These are phyloP conservation scores for Lithobates sylvaticus DNA, from an alignment of 2,797 vertebrate genomes.

Conservation along the genomic window DNA sequence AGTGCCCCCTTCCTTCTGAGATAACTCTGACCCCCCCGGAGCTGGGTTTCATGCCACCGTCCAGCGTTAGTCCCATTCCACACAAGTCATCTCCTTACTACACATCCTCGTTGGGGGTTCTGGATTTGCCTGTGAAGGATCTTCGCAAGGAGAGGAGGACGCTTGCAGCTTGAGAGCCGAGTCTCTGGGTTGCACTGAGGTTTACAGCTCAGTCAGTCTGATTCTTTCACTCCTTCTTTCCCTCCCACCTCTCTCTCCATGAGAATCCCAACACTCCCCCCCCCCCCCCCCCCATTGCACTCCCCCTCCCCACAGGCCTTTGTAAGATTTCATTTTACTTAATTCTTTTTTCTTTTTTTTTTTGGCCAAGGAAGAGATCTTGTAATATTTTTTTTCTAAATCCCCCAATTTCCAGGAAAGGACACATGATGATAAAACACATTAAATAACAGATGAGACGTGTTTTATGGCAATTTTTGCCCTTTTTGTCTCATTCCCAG, in stretches of 20 bases:
- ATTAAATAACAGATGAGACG: neutral
- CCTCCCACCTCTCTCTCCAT: slow-evolving; percentile 18
- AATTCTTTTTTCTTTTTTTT: neutral
- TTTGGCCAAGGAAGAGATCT: neutral
- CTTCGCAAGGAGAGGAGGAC: neutral
- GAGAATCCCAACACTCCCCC: slow-evolving; percentile 31
- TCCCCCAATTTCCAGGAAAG: neutral
- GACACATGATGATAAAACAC: neutral
- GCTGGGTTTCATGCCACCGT: slow-evolving; percentile 8
- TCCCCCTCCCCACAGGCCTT: slow-evolving; percentile 19
- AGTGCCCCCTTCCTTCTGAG: neutral
- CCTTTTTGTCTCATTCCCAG: too few species aligned
- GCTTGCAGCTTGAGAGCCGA: neutral
- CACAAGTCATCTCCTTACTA: neutral
- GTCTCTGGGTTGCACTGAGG: slow-evolving; percentile 20
- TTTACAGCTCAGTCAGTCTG: slow-evolving; percentile 29
- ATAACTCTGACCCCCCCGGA: neutral
- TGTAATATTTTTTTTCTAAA: neutral
- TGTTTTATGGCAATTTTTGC: too few species aligned
- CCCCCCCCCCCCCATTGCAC: slow-evolving; percentile 14
- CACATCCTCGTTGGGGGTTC: slow-evolving; percentile 57
- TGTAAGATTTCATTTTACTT: neutral
- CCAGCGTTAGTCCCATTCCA: too few species aligned
- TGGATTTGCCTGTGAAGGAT: slow-evolving; percentile 70
- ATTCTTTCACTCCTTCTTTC: neutral